phyloP scores from a whole-genome alignment of 2,797 vertebrate genomes.

The Danio jaintianensis region DNA sequence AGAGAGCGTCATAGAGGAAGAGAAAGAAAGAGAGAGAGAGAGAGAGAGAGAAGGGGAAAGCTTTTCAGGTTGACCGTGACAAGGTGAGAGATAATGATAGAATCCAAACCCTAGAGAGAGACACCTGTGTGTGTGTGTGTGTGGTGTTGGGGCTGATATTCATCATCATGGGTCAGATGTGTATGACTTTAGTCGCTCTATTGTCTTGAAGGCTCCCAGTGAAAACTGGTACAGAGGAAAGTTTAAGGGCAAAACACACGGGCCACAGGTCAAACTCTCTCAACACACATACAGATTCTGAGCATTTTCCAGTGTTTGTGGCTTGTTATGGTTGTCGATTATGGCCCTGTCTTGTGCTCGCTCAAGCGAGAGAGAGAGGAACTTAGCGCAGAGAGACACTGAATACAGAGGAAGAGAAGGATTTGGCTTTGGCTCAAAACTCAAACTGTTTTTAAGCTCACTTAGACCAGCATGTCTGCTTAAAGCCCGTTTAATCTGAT shows the following conservation, averaged over 20 bases:
- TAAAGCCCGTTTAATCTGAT: background rate
- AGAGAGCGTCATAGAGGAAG: constrained; percentile 15
- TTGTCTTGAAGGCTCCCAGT: constrained; percentile 43
- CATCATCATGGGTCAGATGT: constrained; percentile 54
- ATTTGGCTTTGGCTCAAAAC: constrained; percentile 22
- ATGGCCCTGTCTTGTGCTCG: constrained; percentile 30
- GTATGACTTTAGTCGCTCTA: constrained; percentile 45
- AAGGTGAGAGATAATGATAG: constrained; percentile 71
- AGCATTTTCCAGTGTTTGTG: constrained; percentile 4
- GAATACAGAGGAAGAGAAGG: constrained; percentile 20
- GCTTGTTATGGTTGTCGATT: constrained; percentile 38
- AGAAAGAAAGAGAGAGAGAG: background rate
- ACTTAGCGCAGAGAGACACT: constrained; percentile 34
- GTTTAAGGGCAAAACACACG: constrained; percentile 40
- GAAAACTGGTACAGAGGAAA: constrained; percentile 52
- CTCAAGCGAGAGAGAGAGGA: constrained; percentile 23
- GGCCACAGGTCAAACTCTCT: constrained; percentile 31
- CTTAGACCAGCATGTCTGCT: constrained; percentile 9
- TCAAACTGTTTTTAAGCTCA: constrained; percentile 20
- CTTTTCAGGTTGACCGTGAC: constrained; percentile 72
- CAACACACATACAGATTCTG: constrained; percentile 43
- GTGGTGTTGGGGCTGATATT: constrained; percentile 57
- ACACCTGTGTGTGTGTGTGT: constrained; percentile 53
- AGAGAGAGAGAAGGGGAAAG: constrained; percentile 70
- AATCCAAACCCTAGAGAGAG: constrained; percentile 60